Base-by-base conservation (phyloP, 2,113 vertebrate genomes). In the Dendrocopos noguchii region DNA sequence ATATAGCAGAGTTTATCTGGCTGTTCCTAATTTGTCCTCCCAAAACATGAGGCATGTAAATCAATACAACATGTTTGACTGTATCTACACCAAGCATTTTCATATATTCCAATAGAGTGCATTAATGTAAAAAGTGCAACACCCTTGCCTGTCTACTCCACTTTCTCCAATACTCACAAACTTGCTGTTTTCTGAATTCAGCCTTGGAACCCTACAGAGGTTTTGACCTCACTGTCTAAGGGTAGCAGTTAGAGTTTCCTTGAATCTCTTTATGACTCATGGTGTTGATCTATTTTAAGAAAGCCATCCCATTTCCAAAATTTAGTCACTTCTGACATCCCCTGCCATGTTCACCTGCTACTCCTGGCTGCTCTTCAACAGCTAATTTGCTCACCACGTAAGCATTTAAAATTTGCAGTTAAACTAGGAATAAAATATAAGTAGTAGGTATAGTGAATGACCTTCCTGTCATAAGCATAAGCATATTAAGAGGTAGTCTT, bases 201-300 rank as follows among this genome's bases (percentile, higher is more conserved):
- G 29, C 12, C 13, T 82, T 60, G 39, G 25, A 34, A 66, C 7
- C 28, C 63, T 93, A 53, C 16, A 39, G 31, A 84, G 55, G 9
- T 53, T 92, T 92, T 71, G 74, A 21, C 50, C 73, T 89, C 34
- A 25, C 34, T 72, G 39, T 60, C 50, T 87, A 91, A 88, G 14
- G 59, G 73, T 20, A 88, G 42, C 44, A 87, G 60, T 42, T 74
- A 78, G 84, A 95, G 80, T 89, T 91, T 92, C 70, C 46, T 81
- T 92, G 77, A 93, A 84, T 93, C 95, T 90, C 78, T 80, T 93
- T 85, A 64, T 53, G 67, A 83, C 57, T 93, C 65, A 80, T 52
- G 71, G 84, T 93, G 88, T 83, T 85, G 64, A 71, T 94, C 96
- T 98, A 97, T 97, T 97, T 98, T 96, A 96, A 96, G 96, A 88